phyloP scores from a whole-genome alignment of 2,113 vertebrate genomes.

The Aptenodytes forsteri region DNA sequence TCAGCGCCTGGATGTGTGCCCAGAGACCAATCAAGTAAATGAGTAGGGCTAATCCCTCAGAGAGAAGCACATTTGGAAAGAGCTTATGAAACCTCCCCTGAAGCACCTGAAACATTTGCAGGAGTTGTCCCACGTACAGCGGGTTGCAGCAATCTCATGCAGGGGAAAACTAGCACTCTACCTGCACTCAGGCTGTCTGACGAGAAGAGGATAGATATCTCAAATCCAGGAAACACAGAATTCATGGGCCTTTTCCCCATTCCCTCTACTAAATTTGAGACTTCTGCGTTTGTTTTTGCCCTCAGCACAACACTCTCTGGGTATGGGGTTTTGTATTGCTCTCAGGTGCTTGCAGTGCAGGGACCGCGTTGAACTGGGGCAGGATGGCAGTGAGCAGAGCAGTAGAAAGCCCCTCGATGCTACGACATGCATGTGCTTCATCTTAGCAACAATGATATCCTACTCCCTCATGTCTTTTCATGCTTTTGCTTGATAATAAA shows the following conservation, averaged over 20 bases:
- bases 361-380: rapidly evolving
- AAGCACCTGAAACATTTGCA: not conserved
- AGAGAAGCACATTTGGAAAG: not conserved
- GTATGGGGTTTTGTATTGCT: not conserved
- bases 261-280: not conserved
- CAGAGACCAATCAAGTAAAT: not conserved
- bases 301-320: not conserved
- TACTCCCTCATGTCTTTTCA: not conserved
- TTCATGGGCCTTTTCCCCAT: not conserved
- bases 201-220: not conserved
- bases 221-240: not conserved
- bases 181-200: not conserved
- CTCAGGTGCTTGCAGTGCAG: not conserved
- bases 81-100: not conserved
- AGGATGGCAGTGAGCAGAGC: not conserved
- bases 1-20: not conserved
- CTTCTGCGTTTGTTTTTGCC: not conserved
- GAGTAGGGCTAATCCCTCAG: not conserved
- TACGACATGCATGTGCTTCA: not conserved
- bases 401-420: not conserved
- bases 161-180: not conserved
- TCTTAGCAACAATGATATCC: not conserved
- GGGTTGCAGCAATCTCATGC: not conserved
- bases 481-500: not conserved
- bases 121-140: not conserved